phyloP scores from a whole-genome alignment of 2,797 vertebrate species.

The Carcharodon carcharias region DNA sequence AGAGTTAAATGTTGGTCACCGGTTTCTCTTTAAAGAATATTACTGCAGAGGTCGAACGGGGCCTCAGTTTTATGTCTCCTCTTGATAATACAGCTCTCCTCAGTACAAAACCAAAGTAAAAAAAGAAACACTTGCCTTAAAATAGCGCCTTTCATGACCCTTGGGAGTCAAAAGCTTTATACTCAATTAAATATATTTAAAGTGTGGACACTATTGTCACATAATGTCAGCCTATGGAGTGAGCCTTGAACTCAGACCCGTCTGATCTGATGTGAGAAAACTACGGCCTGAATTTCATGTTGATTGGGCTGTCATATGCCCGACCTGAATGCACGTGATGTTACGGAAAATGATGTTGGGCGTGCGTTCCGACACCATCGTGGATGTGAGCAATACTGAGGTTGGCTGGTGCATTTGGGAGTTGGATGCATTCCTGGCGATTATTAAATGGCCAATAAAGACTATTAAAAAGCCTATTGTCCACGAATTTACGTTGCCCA shows the following conservation, averaged over 20 bases:
- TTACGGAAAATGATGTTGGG: too few species aligned
- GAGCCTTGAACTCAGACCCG: not conserved
- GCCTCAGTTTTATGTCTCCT: not conserved
- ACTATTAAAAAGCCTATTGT: too few species aligned
- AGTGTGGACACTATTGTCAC: not conserved
- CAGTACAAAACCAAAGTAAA: not conserved
- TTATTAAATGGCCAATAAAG: too few species aligned
- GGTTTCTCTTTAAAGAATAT: not conserved
- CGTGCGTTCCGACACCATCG: too few species aligned
- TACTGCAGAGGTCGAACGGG: not conserved
- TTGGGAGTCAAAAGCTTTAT: not conserved
- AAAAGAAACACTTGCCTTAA: not conserved
- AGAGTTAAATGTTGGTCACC: not conserved
- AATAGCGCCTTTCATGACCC: not conserved
- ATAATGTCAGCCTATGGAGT: not conserved
- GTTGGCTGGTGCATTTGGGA: too few species aligned
- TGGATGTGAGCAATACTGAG: too few species aligned
- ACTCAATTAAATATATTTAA: not conserved
- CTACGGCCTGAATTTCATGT: not conserved
- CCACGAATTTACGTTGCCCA: too few species aligned
- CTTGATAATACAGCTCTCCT: not conserved
- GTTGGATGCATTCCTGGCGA: too few species aligned
- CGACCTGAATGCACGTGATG: too few species aligned
- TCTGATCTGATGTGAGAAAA: not conserved
- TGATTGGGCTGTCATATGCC: too few species aligned